Conservation (phyloP, 2,797 vertebrate species). For the Anguilla pacifica region DNA sequence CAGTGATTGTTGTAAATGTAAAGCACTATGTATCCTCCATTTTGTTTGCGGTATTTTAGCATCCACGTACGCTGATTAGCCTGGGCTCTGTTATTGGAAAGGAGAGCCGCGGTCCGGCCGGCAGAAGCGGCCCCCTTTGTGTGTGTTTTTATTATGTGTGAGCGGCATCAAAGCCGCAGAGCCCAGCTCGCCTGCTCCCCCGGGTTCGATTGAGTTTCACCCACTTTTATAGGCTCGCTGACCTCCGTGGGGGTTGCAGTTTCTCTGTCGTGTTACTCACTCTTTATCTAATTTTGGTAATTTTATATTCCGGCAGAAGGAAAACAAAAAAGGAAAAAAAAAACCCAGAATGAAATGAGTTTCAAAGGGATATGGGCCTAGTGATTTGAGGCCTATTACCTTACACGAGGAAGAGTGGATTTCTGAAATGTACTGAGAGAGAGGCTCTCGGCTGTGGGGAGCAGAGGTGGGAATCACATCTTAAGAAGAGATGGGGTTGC, state of each 20-base stretch:
- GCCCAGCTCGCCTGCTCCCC: conserved; percentile 32
- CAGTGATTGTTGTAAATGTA: not conserved
- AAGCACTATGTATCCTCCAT: not conserved
- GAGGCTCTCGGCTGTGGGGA: not conserved
- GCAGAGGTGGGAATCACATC: conserved; percentile 11
- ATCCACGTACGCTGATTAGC: not conserved
- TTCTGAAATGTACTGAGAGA: conserved; percentile 21
- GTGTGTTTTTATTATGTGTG: conserved; percentile 37
- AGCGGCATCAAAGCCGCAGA: conserved; percentile 28
- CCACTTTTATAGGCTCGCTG: conserved; percentile 31
- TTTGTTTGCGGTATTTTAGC: not conserved
- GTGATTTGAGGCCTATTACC: conserved; percentile 26
- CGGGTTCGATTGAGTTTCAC: conserved; percentile 38
- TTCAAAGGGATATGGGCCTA: conserved; percentile 39
- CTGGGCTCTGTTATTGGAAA: conserved; percentile 22
- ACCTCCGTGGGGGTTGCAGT: conserved; percentile 32
- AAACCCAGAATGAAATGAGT: conserved; percentile 17
- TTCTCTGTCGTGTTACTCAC: conserved; percentile 38
- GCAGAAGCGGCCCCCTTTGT: conserved; percentile 24
- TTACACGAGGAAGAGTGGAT: conserved; percentile 33
- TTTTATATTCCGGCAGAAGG: conserved; percentile 36
- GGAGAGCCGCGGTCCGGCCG: not conserved
- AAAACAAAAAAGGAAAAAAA: conserved; percentile 30
- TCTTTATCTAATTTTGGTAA: conserved; percentile 47
- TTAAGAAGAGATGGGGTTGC: conserved; percentile 2